These are phyloP conservation scores for Corticium candelabrum DNA, from an alignment of 37 sponge, comb jelly and placozoan genomes.

Conservation along the genomic window DNA sequence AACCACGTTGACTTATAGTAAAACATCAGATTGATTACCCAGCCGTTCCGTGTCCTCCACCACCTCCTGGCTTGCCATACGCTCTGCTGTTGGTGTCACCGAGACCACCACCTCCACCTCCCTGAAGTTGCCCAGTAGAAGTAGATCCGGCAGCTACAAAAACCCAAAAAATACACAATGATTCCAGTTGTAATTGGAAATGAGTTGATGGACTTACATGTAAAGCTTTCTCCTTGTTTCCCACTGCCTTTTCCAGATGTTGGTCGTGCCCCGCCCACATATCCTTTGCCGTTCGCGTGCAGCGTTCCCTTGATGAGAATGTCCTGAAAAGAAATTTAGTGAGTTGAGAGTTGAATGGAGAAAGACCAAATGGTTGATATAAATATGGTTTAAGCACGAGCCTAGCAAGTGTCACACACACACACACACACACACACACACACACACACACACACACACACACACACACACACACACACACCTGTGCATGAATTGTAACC, in stretches of 20 bases:
- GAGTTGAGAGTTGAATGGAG: no score
- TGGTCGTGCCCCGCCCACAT: background rate
- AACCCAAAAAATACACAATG: background rate
- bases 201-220: slow-evolving; percentile 2
- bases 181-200: no score
- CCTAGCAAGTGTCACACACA: no score
- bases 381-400: no score
- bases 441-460: no score
- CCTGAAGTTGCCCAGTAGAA: background rate
- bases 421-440: no score
- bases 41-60: slow-evolving; percentile 2
- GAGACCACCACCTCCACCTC: background rate
- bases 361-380: no score
- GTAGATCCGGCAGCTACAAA: background rate
- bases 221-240: background rate
- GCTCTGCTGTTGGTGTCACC: background rate
- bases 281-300: background rate
- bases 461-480: no score
- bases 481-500: background rate
- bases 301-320: background rate
- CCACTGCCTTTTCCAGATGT: background rate
- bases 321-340: no score
- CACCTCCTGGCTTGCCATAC: background rate
- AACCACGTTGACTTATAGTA: no score
- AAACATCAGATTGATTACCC: no score